Conservation (phyloP, 2,888 invertebrate genomes). For the Erebia aethiops region DNA sequence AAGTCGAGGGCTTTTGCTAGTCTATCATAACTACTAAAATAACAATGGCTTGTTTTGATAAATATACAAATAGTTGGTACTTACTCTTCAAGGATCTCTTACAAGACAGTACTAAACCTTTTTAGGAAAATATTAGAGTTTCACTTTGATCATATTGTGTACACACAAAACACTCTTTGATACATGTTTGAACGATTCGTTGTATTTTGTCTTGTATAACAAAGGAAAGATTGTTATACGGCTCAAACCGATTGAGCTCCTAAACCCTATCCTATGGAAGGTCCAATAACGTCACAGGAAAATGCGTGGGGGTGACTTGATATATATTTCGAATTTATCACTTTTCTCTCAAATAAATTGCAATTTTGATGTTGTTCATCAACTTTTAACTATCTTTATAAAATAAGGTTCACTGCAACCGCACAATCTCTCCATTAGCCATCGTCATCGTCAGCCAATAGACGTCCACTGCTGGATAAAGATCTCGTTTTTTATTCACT, state of each 20-base stretch:
- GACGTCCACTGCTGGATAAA: no score
- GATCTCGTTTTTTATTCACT: no score
- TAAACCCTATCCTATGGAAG: constrained; percentile 18
- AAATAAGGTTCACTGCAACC: no score
- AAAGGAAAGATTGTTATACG: constrained; percentile 18
- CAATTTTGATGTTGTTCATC: neutral
- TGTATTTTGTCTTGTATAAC: constrained; percentile 8
- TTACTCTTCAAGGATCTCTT: neutral
- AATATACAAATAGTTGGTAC: neutral
- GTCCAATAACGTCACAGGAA: constrained; percentile 20
- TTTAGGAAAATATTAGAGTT: neutral
- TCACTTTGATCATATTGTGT: constrained; percentile 6
- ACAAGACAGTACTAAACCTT: neutral
- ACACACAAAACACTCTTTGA: constrained; percentile 3
- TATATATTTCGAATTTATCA: constrained; percentile 5
- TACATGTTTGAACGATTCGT: constrained; percentile 13
- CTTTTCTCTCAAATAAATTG: neutral
- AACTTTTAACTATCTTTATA: neutral
- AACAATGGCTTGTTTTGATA: no score
- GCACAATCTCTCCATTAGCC: no score
- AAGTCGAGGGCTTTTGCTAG: no score
- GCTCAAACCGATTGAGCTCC: constrained; percentile 20
- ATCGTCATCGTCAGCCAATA: no score
- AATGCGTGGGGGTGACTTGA: constrained; percentile 2
- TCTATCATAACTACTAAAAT: no score